Conservation (phyloP, 2,113 vertebrate genomes). For the Toxotes chatareus region DNA sequence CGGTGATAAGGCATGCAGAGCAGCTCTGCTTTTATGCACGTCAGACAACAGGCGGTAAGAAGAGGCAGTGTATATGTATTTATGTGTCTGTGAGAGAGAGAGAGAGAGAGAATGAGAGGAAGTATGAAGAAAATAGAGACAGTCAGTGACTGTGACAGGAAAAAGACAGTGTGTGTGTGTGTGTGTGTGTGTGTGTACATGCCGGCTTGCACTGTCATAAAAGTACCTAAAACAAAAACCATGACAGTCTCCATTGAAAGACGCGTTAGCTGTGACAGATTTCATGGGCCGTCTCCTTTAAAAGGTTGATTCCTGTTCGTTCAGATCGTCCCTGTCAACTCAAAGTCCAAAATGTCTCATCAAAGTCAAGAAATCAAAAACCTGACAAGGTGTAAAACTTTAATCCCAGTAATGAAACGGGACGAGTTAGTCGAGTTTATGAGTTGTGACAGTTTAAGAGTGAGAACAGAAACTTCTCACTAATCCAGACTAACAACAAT, state of each 20-base stretch:
- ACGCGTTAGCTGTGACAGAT: background rate
- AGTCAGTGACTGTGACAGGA: slow-evolving; percentile 2
- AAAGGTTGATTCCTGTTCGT: too few species aligned
- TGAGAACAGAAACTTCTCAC: too few species aligned
- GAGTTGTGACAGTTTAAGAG: too few species aligned
- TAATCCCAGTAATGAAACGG: too few species aligned
- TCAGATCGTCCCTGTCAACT: too few species aligned
- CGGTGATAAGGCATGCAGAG: slow-evolving; percentile 66
- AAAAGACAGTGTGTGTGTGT: slow-evolving; percentile 4
- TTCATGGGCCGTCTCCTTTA: too few species aligned
- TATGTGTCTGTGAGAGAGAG: slow-evolving; percentile 40
- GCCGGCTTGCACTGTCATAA: background rate
- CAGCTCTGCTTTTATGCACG: slow-evolving; percentile 55
- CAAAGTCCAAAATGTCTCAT: too few species aligned
- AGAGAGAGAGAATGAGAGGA: background rate
- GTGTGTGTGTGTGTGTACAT: slow-evolving; percentile 10
- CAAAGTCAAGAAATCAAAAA: too few species aligned
- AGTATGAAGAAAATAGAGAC: background rate
- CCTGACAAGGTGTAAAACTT: too few species aligned
- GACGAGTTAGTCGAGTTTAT: too few species aligned
- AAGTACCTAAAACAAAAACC: background rate
- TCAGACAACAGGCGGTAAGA: slow-evolving; percentile 56
- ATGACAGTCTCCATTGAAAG: background rate
- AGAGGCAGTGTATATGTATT: slow-evolving; percentile 42
- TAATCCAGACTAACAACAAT: too few species aligned